Evolutionary conservation across 2,797 vertebrate genomes (phyloP).

Genomic region (Scolopax rusticola): DNA sequence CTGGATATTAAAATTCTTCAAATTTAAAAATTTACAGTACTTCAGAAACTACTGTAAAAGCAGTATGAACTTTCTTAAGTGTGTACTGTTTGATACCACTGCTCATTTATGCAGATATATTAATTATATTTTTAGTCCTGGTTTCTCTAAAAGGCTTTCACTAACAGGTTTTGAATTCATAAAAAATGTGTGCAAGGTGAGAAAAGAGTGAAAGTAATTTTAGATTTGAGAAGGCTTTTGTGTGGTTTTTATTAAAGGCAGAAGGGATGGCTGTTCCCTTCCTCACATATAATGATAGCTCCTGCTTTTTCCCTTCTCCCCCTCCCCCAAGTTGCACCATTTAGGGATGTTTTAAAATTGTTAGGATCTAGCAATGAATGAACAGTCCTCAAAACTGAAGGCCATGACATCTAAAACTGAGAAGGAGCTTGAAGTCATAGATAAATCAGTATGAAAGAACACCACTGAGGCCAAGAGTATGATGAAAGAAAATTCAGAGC

Average conservation of each 20-base stretch:
- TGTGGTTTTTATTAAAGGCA: background rate
- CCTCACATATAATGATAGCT: background rate
- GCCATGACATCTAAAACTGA: background rate
- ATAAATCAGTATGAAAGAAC: conserved; percentile 20
- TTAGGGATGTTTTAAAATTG: background rate
- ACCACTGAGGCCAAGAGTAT: background rate
- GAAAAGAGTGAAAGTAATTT: background rate
- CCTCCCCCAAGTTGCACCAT: background rate
- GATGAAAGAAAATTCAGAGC: background rate
- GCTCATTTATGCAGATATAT: background rate
- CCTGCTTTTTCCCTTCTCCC: background rate
- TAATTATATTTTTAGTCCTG: background rate
- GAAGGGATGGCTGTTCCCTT: background rate
- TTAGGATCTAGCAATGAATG: background rate
- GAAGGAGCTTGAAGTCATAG: background rate
- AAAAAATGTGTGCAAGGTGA: background rate
- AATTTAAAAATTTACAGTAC: background rate
- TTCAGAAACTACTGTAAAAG: background rate
- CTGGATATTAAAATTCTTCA: background rate
- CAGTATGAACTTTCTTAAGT: background rate
- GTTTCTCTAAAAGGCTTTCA: background rate
- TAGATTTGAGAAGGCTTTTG: background rate
- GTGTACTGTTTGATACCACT: background rate
- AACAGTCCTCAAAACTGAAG: background rate
- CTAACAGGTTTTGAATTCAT: background rate